phyloP scores from a whole-genome alignment of 2,888 invertebrate species.

The Pollenia amentaria region DNA sequence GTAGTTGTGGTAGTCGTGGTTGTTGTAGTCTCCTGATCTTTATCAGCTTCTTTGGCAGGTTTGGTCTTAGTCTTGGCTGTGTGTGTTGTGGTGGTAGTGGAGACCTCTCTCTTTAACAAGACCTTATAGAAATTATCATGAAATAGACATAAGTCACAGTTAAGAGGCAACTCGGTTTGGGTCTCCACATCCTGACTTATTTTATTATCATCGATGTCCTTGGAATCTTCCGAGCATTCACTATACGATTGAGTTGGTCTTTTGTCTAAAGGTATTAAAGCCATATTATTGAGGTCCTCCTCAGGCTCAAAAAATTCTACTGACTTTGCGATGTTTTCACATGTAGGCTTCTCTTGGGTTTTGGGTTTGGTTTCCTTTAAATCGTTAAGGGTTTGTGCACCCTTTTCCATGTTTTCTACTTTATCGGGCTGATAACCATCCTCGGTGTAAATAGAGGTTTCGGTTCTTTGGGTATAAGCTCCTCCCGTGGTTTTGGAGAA shows the following conservation, averaged over 20 bases:
- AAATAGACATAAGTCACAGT: constrained; percentile 83
- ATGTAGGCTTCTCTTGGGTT: not conserved
- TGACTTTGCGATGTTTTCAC: constrained; percentile 73
- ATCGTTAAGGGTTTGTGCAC: constrained; percentile 24
- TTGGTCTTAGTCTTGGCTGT: constrained; percentile 81
- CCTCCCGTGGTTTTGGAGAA: constrained; percentile 78
- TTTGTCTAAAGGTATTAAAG: constrained; percentile 77
- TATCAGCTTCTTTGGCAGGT: constrained; percentile 76
- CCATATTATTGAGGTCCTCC: constrained; percentile 76
- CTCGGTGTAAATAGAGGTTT: constrained; percentile 80
- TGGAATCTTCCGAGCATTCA: constrained; percentile 68
- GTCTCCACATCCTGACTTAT: constrained; percentile 81
- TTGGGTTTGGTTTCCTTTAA: not conserved
- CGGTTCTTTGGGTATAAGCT: constrained; percentile 81
- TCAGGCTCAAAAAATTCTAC: constrained; percentile 61
- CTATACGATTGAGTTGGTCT: not conserved
- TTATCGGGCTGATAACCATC: constrained; percentile 78
- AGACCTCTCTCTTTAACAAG: constrained; percentile 83
- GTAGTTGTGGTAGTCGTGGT: constrained; percentile 82
- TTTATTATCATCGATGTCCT: not conserved
- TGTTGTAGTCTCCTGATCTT: constrained; percentile 78
- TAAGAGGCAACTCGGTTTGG: constrained; percentile 83
- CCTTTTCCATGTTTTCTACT: constrained; percentile 36
- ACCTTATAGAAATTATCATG: constrained; percentile 84
- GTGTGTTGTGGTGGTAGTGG: constrained; percentile 84